Percentiles rank a stretch among this genome's conserved stretches.
phyloP scores from a whole-genome alignment of 2,113 vertebrate genomes.

The Garra rufa region DNA sequence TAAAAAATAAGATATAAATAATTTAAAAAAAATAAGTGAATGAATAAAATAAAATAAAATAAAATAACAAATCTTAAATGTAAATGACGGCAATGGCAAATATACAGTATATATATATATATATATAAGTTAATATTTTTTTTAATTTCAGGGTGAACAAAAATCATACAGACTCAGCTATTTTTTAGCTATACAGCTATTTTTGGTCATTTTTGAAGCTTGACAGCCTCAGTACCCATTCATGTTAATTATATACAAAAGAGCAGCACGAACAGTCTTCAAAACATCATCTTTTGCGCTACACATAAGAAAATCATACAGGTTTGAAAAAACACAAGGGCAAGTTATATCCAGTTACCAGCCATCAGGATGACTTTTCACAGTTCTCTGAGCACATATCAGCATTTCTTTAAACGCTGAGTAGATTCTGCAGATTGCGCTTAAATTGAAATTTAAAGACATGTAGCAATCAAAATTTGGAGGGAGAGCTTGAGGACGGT shows the following conservation, averaged over 20 bases:
- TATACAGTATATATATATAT: no score
- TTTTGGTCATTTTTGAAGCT: background rate
- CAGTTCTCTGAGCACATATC: background rate
- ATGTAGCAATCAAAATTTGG: constrained; percentile 36
- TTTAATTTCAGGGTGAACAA: no score
- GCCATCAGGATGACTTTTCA: background rate
- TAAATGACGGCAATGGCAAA: no score
- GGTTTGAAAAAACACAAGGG: background rate
- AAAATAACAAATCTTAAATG: no score
- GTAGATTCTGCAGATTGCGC: background rate
- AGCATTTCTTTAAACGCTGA: background rate
- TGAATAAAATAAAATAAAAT: no score
- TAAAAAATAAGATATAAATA: no score
- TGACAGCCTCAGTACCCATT: background rate
- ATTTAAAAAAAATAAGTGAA: no score
- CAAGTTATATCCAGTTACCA: background rate
- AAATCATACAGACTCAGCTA: no score
- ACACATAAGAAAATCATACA: background rate
- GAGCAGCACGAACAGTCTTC: background rate
- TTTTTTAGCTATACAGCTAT: no score
- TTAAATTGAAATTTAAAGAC: constrained; percentile 25
- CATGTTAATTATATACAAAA: background rate
- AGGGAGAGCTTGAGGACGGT: background rate
- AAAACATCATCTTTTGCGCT: background rate
- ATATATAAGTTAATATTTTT: no score